Conservation (phyloP, 1,140 invertebrate species). For the Zophobas atratus region DNA sequence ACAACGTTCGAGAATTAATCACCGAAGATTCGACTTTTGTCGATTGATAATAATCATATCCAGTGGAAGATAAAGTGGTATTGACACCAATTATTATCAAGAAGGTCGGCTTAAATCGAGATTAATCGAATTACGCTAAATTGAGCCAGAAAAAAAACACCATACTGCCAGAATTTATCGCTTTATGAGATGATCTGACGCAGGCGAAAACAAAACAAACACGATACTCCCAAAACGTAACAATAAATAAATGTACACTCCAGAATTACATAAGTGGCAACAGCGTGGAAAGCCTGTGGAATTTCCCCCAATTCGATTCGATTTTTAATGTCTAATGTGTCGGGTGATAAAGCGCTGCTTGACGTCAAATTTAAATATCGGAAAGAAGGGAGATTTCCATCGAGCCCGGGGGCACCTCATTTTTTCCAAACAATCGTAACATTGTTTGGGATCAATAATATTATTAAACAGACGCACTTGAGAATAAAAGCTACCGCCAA, state of each 20-base stretch:
- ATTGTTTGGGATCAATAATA: constrained; percentile 4
- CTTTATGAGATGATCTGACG: background rate
- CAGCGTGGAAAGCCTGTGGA: no score
- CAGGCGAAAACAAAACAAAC: no score
- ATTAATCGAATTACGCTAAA: constrained; percentile 18
- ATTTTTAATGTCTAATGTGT: no score
- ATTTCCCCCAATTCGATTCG: no score
- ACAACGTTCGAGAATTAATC: background rate
- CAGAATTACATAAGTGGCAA: no score
- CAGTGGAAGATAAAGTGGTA: constrained; percentile 12
- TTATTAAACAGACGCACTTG: constrained; percentile 18
- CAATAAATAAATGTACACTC: background rate
- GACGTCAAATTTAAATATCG: constrained; percentile 30
- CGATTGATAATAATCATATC: background rate
- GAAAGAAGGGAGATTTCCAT: constrained; percentile 25
- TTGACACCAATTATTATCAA: constrained; percentile 38
- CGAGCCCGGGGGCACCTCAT: background rate
- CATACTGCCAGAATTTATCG: background rate
- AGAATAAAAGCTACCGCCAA: constrained; percentile 21
- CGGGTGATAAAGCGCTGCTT: background rate
- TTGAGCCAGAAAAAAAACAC: constrained; percentile 6
- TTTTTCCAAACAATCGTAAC: constrained; percentile 18
- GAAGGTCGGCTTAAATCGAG: background rate
- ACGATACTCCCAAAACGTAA: background rate
- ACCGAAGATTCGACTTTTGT: background rate